Base-by-base conservation (phyloP, 2,797 vertebrate genomes). In the Pangasius mekongensis region DNA sequence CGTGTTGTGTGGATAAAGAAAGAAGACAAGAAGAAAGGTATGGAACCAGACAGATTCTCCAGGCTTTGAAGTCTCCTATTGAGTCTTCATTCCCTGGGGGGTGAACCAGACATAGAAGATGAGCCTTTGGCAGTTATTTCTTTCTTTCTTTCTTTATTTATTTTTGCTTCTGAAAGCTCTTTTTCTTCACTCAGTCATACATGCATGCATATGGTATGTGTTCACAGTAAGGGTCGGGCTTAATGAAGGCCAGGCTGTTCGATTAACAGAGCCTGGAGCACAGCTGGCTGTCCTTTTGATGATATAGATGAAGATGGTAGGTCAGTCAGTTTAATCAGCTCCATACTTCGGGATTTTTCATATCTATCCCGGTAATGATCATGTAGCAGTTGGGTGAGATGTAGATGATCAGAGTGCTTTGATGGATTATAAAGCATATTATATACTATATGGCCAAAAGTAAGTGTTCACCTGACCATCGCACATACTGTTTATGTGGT, bases 51-150 rank as follows among this genome's bases (percentile, higher is more conserved):
- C 77, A 82, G 84, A n/a, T 58, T 47, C 13, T 33, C 3, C 33
- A 49, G 36, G 36, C 77, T 87, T 88, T 92, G 86, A 90, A 88
- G 88, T 91, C 49, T 47, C 11, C n/a, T 84, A 84, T 87, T 89
- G 86, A 91, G 69, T 58, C 33, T 64, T 76, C 86, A 76, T 78
- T 76, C 60, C 67, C 83, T 78, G 11, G 69, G 88, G 64, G 43
- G 1, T 52, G 13, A 24, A 90, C 76, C 60, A 85, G 87, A 49
- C 83, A 82, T 71, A 43, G 58, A 86, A 78, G 64, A 84, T 24
- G 86, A 84, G 80, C 5, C 74, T 56, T 43, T 80, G 67, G 14
- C 52, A 67, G 36, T 36, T 36, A 36, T 36, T 36, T 36, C 2
- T 36, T 36, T 36, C 36, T 36, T 36, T 36, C 2, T 36, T 36